A percentile compares a stretch with the other conserved stretches of the same genome.
Conservation (phyloP, 2,888 invertebrate genomes). For the Napeogenes sylphis region DNA sequence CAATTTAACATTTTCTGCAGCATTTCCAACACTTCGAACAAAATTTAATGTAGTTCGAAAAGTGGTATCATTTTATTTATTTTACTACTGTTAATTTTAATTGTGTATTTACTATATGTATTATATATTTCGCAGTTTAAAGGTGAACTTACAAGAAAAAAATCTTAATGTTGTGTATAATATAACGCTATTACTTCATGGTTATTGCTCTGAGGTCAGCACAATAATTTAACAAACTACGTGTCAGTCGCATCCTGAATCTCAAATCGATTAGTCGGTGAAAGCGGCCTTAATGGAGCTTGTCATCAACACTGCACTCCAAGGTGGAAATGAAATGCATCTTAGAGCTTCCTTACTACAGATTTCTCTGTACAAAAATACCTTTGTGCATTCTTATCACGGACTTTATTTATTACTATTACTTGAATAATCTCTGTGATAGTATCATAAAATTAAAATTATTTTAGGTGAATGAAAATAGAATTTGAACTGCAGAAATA, state of each 20-base stretch:
- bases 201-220: not conserved
- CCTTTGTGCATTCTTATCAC: not conserved
- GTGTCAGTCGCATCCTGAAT: not conserved
- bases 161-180: not conserved
- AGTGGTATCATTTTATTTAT: conserved; percentile 19
- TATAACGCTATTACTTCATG: not conserved
- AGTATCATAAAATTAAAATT: too few species aligned
- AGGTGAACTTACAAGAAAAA: not conserved
- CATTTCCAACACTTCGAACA: conserved; percentile 18
- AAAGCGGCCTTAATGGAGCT: conserved; percentile 25
- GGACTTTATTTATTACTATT: not conserved
- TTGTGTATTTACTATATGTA: not conserved
- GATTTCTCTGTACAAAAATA: not conserved
- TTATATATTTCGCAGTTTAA: not conserved
- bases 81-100: conserved; percentile 6
- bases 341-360: not conserved
- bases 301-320: conserved; percentile 25
- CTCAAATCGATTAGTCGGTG: conserved; percentile 17
- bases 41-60: conserved; percentile 16
- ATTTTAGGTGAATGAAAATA: too few species aligned
- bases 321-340: conserved; percentile 22
- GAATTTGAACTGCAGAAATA: too few species aligned
- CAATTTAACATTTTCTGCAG: conserved; percentile 27
- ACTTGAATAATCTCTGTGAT: not conserved
- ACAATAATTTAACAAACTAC: not conserved